These are phyloP conservation scores for Diplosoma virens DNA, from an alignment of 23 tunicate species.

Conservation along the genomic window DNA sequence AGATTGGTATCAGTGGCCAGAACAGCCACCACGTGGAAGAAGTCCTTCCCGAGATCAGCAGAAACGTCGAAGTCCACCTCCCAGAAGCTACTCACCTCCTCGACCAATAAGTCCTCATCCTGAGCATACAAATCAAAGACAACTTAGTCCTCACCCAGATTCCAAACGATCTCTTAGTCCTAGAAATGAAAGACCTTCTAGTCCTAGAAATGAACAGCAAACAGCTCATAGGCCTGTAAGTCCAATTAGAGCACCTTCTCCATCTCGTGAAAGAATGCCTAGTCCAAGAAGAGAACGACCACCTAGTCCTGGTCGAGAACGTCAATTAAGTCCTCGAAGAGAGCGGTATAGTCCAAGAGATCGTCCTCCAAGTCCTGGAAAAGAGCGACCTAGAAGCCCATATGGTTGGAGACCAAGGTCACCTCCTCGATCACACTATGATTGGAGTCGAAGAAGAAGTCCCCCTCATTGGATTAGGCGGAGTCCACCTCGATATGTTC, in stretches of 20 bases:
- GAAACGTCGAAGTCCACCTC: too few species aligned
- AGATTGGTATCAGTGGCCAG: constrained; percentile 7
- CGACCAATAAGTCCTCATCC: constrained; percentile 7
- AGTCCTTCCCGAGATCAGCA: too few species aligned
- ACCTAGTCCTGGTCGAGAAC: neutral
- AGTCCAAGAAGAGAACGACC: constrained; percentile 3
- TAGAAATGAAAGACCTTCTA: neutral
- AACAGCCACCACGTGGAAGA: constrained; percentile 1
- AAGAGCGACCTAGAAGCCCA: constrained; percentile 29
- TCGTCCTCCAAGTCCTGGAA: constrained; percentile 61
- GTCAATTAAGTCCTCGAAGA: constrained; percentile 32
- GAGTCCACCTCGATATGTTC: constrained; percentile 57
- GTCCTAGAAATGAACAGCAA: constrained; percentile 14
- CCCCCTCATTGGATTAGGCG: constrained; percentile 68
- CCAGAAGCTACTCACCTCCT: neutral
- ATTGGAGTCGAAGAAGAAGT: constrained; percentile 44
- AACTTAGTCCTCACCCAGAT: neutral
- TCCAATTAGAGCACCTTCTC: neutral
- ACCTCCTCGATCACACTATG: constrained; percentile 50
- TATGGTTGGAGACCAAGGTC: constrained; percentile 44
- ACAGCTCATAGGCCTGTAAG: neutral
- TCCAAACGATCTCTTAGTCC: too few species aligned
- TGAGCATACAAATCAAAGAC: neutral
- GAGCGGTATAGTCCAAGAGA: constrained; percentile 65
- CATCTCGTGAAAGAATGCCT: neutral